Evolutionary conservation across 2,797 vertebrate genomes (phyloP).

Genomic region (Adelosebastes latens): DNA sequence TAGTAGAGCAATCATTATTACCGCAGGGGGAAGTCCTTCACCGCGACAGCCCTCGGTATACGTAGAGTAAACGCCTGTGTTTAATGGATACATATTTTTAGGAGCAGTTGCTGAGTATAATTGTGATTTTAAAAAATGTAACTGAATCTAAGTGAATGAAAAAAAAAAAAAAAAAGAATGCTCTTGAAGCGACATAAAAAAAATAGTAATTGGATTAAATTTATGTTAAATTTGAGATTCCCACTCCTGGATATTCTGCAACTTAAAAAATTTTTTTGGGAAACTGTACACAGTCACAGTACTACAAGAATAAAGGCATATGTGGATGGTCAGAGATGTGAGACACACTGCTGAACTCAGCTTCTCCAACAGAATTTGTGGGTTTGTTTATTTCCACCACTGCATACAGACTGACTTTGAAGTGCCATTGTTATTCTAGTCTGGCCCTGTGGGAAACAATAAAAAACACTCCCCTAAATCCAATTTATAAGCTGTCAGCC

Average conservation of each 20-base stretch:
- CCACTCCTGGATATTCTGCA: not conserved
- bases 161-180: not conserved
- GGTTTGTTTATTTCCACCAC: constrained; percentile 74
- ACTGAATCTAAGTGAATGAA: not conserved
- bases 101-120: not conserved
- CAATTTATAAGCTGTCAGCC: constrained; percentile 83
- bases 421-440: constrained; percentile 81
- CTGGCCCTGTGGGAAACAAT: constrained; percentile 75
- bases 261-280: not conserved
- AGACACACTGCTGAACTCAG: constrained; percentile 53
- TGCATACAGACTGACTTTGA: constrained; percentile 76
- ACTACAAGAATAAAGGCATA: not conserved
- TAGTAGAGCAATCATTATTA: no score
- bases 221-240: no score
- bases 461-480: constrained; percentile 78
- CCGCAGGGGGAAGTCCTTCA: no score
- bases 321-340: constrained; percentile 47
- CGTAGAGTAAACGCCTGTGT: rapidly evolving
- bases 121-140: not conserved
- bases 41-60: not conserved
- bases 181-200: not conserved
- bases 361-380: constrained; percentile 62
- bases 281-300: constrained; percentile 16
- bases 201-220: not conserved
- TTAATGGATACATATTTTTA: not conserved